Conservation (phyloP, 2,113 vertebrate species). For the Uria aalge region DNA sequence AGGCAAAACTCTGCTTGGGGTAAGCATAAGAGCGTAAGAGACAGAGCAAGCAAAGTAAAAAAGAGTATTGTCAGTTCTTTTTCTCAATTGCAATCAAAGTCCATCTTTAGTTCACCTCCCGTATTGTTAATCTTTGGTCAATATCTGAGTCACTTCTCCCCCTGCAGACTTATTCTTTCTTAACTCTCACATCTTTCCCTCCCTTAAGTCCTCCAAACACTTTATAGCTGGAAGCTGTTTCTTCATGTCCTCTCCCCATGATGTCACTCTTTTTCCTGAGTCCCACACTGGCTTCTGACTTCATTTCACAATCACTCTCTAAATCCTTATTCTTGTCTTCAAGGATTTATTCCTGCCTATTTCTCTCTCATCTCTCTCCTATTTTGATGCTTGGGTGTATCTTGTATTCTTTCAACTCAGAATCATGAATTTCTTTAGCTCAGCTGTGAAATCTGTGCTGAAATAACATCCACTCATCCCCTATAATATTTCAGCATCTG, state of each 20-base stretch:
- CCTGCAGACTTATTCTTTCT: not conserved
- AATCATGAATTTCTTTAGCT: not conserved
- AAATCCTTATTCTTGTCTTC: not conserved
- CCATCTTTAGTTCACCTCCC: not conserved
- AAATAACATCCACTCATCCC: not conserved
- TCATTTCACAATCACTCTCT: not conserved
- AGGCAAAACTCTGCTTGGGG: not conserved
- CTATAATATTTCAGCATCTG: not conserved
- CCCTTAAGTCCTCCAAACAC: not conserved
- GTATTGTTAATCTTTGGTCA: slow-evolving; percentile 37
- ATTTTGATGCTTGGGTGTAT: not conserved
- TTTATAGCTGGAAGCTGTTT: slow-evolving; percentile 10
- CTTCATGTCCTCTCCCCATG: not conserved
- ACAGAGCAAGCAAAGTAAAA: not conserved
- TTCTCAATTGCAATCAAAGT: not conserved
- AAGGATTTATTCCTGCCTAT: not conserved
- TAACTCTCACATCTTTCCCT: not conserved
- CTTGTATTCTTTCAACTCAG: not conserved
- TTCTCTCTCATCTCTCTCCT: not conserved
- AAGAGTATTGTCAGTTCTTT: not conserved
- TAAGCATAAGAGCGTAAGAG: not conserved
- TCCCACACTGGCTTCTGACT: not conserved
- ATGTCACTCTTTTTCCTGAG: not conserved
- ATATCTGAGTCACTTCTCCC: not conserved
- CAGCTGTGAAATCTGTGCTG: not conserved